Percentiles rank a stretch among this genome's conserved stretches.
phyloP scores from a whole-genome alignment of 2,113 vertebrate species.

The Tyrannus savana region DNA sequence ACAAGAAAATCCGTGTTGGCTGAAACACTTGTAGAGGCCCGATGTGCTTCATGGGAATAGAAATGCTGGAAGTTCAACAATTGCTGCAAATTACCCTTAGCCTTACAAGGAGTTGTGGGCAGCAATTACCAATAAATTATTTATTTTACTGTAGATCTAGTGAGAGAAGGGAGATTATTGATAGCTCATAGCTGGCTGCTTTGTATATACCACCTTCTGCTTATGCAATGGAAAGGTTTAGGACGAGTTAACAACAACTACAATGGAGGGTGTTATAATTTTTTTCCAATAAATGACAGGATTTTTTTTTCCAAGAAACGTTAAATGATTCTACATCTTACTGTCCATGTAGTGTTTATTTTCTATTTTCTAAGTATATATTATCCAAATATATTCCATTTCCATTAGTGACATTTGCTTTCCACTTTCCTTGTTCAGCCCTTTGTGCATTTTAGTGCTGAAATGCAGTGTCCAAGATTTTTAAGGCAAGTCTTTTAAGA shows the following conservation, averaged over 20 bases:
- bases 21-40: neutral
- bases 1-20: neutral
- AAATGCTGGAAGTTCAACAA: neutral
- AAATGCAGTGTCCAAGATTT: neutral
- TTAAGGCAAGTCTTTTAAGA: neutral
- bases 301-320: neutral
- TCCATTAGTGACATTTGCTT: neutral
- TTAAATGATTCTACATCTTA: neutral
- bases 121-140: neutral
- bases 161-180: neutral
- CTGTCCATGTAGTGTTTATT: neutral
- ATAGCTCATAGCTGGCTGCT: neutral
- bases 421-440: neutral
- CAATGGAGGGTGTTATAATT: neutral
- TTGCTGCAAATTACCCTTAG: neutral
- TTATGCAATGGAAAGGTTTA: neutral
- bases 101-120: neutral
- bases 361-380: neutral
- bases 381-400: neutral
- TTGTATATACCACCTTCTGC: neutral
- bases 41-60: neutral
- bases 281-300: neutral
- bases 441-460: neutral
- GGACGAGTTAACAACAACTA: neutral
- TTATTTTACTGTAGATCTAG: neutral